phyloP scores from a whole-genome alignment of 1,140 invertebrate species.

The Drosophila busckii region DNA sequence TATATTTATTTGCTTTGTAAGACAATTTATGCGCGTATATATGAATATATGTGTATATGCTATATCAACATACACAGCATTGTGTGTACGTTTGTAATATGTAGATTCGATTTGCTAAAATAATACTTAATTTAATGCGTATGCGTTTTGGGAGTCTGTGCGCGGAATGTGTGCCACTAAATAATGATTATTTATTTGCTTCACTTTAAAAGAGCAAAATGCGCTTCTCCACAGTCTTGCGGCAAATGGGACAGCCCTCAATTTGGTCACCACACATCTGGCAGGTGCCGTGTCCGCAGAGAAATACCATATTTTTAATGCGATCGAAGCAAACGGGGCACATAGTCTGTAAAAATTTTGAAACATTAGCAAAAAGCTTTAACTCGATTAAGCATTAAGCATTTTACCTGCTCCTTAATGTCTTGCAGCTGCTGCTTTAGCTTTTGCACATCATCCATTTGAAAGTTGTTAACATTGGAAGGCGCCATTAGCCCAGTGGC shows the following conservation, averaged over 20 bases:
- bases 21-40: constrained; percentile 25
- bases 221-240: constrained; percentile 96
- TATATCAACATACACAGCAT: constrained; percentile 24
- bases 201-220: constrained; percentile 90
- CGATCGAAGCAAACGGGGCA: constrained; percentile 98
- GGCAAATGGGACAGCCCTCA: constrained; percentile 97
- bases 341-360: constrained; percentile 88
- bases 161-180: constrained; percentile 47
- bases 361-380: background rate
- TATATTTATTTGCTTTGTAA: constrained; percentile 57
- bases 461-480: constrained; percentile 76
- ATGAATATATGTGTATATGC: constrained; percentile 32
- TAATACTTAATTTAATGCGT: constrained; percentile 49
- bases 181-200: background rate
- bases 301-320: constrained; percentile 98
- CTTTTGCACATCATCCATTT: constrained; percentile 91
- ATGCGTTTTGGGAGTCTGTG: constrained; percentile 43
- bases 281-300: constrained; percentile 98
- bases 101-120: constrained; percentile 13
- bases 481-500: constrained; percentile 51
- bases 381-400: too few species aligned
- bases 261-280: constrained; percentile 99
- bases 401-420: constrained; percentile 98
- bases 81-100: constrained; percentile 20
- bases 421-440: constrained; percentile 97